These are phyloP conservation scores for Parambassis ranga DNA, from an alignment of 2,797 vertebrate species.

Conservation along the genomic window DNA sequence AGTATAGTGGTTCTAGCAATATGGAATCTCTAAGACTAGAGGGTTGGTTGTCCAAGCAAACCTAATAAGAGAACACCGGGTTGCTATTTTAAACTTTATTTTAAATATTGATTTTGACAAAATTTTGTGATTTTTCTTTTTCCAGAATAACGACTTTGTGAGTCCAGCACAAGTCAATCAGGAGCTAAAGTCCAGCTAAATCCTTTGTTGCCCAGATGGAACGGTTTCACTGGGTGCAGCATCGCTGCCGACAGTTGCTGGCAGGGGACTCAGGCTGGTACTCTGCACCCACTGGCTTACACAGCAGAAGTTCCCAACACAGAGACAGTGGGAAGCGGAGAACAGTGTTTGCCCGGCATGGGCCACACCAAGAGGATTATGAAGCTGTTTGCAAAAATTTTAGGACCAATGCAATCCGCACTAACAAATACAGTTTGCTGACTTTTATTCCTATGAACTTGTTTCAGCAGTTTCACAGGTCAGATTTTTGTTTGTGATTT, in stretches of 20 bases:
- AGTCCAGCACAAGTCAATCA: no score
- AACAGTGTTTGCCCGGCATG: constrained; percentile 81
- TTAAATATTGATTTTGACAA: no score
- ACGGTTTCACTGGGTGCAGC: constrained; percentile 79
- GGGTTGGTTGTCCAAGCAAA: no score
- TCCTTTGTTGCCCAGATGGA: constrained; percentile 75
- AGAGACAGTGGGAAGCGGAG: constrained; percentile 77
- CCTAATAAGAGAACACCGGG: no score
- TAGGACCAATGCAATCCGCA: constrained; percentile 87
- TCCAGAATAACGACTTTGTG: no score
- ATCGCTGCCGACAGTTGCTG: constrained; percentile 76
- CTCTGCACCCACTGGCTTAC: constrained; percentile 38
- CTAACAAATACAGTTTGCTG: constrained; percentile 90
- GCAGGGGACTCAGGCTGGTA: constrained; percentile 65
- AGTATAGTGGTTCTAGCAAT: no score
- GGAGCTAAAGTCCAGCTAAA: not conserved
- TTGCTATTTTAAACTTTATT: no score
- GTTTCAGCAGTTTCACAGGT: constrained; percentile 98
- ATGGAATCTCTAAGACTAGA: no score
- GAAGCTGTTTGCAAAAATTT: constrained; percentile 80
- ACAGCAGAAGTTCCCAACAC: constrained; percentile 45
- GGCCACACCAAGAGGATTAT: constrained; percentile 81
- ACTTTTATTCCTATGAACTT: constrained; percentile 95
- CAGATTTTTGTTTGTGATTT: no score
- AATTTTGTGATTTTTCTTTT: no score